A percentile compares a stretch with the other conserved stretches of the same genome.
phyloP scores from a whole-genome alignment of 1,140 invertebrate species.

The Mycetomoellerius zeteki region DNA sequence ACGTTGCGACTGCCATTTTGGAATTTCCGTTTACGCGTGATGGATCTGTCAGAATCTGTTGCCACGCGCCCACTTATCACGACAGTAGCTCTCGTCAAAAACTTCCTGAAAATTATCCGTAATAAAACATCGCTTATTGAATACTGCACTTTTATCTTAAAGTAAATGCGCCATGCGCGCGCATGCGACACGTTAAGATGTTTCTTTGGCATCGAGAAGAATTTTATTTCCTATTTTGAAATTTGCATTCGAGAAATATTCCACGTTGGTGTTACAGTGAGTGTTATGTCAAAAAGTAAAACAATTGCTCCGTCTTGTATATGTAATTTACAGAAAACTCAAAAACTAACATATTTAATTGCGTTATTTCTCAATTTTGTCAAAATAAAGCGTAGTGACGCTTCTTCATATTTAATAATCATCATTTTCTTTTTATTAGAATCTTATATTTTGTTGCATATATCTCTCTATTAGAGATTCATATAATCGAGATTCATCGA shows the following conservation, averaged over 20 bases:
- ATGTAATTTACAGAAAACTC: background rate
- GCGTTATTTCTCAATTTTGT: background rate
- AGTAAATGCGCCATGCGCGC: slow-evolving; percentile 22
- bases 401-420: background rate
- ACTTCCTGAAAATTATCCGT: slow-evolving; percentile 16
- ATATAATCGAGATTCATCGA: background rate
- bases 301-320: background rate
- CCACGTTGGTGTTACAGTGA: background rate
- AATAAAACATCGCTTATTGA: slow-evolving; percentile 37
- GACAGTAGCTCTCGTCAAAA: background rate
- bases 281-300: background rate
- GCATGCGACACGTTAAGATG: background rate
- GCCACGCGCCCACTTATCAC: background rate
- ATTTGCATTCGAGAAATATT: background rate
- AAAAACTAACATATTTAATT: background rate
- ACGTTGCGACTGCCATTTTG: slow-evolving; percentile 32
- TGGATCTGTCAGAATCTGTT: slow-evolving; percentile 13
- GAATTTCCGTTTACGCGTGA: slow-evolving; percentile 55
- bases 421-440: background rate
- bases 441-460: background rate
- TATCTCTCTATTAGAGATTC: background rate
- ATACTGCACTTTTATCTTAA: slow-evolving; percentile 32
- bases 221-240: background rate
- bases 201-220: background rate
- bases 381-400: background rate